Percentiles rank a stretch among this genome's conserved stretches.
Conservation (phyloP, 1,140 invertebrate species). For the Ooceraea biroi region DNA sequence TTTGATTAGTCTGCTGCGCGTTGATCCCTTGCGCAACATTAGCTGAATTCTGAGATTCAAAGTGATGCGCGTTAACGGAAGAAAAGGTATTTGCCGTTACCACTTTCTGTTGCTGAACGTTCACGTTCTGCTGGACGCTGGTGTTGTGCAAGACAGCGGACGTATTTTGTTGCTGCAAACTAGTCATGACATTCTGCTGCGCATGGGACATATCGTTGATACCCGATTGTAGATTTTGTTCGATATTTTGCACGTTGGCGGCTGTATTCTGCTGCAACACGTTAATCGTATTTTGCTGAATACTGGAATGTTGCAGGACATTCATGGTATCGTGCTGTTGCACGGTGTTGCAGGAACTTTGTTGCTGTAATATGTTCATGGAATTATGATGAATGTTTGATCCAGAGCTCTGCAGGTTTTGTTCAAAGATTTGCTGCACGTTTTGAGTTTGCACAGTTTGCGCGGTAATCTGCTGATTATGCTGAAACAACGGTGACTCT, state of each 20-base stretch:
- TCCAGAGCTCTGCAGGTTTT: conserved; percentile 79
- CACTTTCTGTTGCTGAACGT: conserved; percentile 76
- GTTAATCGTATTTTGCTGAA: conserved; percentile 81
- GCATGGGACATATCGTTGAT: conserved; percentile 63
- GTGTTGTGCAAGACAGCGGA: conserved; percentile 72
- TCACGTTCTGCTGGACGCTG: conserved; percentile 72
- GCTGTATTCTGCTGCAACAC: conserved; percentile 79
- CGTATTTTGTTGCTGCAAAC: conserved; percentile 77
- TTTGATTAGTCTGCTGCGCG: conserved; percentile 74
- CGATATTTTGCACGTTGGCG: conserved; percentile 71
- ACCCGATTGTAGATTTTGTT: conserved; percentile 77
- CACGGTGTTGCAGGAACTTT: conserved; percentile 72
- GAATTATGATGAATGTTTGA: conserved; percentile 78
- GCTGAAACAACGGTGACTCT: conserved; percentile 68
- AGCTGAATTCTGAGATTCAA: conserved; percentile 65
- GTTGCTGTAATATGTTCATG: conserved; percentile 78
- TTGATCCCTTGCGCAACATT: conserved; percentile 67
- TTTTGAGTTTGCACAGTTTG: conserved; percentile 83
- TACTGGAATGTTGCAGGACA: conserved; percentile 78
- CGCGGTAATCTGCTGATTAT: conserved; percentile 81
- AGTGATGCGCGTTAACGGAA: conserved; percentile 74
- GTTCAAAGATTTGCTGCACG: conserved; percentile 83
- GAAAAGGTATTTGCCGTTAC: conserved; percentile 69
- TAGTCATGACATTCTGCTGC: conserved; percentile 71
- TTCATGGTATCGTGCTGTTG: conserved; percentile 74